Evolutionary conservation across 2,797 vertebrate species (phyloP), one percentile per base, ranked within the genome.

Genomic region (Eleutherodactylus coqui): DNA sequence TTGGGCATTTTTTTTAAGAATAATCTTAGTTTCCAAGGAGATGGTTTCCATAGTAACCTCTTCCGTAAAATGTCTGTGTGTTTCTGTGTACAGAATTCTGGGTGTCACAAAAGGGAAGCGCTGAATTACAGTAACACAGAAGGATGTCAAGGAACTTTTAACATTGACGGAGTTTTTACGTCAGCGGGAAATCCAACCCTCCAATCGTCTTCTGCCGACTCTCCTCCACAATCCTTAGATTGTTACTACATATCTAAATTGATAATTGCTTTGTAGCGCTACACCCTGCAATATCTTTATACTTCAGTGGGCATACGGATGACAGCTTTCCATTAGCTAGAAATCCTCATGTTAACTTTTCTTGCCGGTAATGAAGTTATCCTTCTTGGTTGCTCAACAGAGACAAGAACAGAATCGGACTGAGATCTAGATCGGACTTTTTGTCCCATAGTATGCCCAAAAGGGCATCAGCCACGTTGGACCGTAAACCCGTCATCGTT

Each of bases 1-100:
- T 84, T 79, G 75, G 86, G 86, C 67, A 79, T 32, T 34, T 87
- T 82, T 83, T 67, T 87, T 87, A 87, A 87, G 76, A 84, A 73
- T 84, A 84, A 64, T 75, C 86, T 67, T 32, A 82, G 82, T 87
- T 87, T 38, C 82, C 67, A 64, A 38, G 69, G 86, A 24, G 17
- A 87, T 32, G 51, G 82, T 84, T 80, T 79, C 86, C 82, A 79
- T 64, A 27, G 86, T 32, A 80, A 87, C 86, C 41, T 75, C 69
- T 84, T 84, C 69, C n/a, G 34, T 38, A 87, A n/a, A 79, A 62
- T 51, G 81, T 79, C 64, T 84, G 75, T 53, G 67, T 83, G 75
- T 86, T 27, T 53, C 21, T 77, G 75, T 82, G 47, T 55, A 72
- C 79, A 55, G 64, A 51, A 36, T 49, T 36, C 14, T 43, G 32